Conservation (phyloP, 2,797 vertebrate species). For the Taenioides sp. region DNA sequence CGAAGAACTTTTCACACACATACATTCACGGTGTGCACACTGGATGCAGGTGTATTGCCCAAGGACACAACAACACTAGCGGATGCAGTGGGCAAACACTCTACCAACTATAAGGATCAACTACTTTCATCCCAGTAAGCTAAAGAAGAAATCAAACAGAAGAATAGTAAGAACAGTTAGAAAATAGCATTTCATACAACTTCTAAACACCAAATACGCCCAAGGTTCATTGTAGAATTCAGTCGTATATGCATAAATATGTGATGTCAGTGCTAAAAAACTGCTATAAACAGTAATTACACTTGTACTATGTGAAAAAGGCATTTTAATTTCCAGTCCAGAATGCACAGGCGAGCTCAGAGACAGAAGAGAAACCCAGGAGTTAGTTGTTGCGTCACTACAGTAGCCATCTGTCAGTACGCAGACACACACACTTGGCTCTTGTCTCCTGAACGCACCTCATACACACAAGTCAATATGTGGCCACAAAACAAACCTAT, state of each 20-base stretch:
- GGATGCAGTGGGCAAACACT: neutral
- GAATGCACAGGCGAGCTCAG: slow-evolving; percentile 39
- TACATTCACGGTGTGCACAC: neutral
- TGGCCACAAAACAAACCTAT: slow-evolving; percentile 25
- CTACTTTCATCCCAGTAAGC: neutral
- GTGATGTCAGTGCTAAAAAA: neutral
- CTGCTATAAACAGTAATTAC: neutral
- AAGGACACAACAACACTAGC: neutral
- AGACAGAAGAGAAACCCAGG: slow-evolving; percentile 61
- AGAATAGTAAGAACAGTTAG: too few relatives aligned
- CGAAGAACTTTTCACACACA: neutral
- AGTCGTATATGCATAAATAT: too few relatives aligned
- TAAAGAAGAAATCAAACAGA: neutral
- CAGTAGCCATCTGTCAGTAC: slow-evolving; percentile 74
- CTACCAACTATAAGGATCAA: neutral
- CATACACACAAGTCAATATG: slow-evolving; percentile 17
- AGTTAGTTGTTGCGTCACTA: slow-evolving; percentile 73
- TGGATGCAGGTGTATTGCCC: neutral
- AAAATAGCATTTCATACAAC: too few relatives aligned
- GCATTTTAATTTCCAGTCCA: slow-evolving; percentile 17
- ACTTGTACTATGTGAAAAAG: neutral
- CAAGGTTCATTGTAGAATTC: too few relatives aligned
- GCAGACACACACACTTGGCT: slow-evolving; percentile 59
- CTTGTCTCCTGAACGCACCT: slow-evolving; percentile 30
- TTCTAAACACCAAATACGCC: too few relatives aligned